These are phyloP conservation scores for Acrocephalus arundinaceus DNA, from an alignment of 2,113 vertebrate genomes.

Conservation along the genomic window DNA sequence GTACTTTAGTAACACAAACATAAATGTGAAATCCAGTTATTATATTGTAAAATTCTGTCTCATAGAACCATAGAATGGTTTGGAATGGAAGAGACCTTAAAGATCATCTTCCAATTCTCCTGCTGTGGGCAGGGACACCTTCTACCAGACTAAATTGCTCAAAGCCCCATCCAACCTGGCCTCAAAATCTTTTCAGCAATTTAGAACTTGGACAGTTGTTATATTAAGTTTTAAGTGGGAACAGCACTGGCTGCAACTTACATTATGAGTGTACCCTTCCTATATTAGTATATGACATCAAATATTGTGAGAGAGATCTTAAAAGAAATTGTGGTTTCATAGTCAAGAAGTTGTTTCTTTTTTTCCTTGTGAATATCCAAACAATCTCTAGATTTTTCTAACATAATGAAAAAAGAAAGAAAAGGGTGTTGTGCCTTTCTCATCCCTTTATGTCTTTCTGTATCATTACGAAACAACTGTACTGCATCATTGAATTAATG, in stretches of 20 bases:
- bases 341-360: neutral
- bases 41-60: neutral
- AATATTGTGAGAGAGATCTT: neutral
- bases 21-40: neutral
- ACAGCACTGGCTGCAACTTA: neutral
- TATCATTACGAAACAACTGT: neutral
- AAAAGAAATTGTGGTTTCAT: neutral
- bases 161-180: neutral
- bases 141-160: neutral
- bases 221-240: neutral
- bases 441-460: neutral
- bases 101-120: neutral
- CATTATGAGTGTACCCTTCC: neutral
- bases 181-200: neutral
- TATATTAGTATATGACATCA: neutral
- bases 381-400: neutral
- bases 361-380: neutral
- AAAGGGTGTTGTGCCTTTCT: neutral
- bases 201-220: neutral
- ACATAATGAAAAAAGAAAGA: neutral
- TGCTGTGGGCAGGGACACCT: neutral
- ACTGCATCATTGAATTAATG: neutral
- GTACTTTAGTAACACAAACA: neutral
- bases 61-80: neutral
- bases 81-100: neutral